A percentile compares a stretch with the other conserved stretches of the same genome.
Evolutionary conservation across 2,113 vertebrate species (phyloP).

Genomic region (Oncorhynchus kisutch): DNA sequence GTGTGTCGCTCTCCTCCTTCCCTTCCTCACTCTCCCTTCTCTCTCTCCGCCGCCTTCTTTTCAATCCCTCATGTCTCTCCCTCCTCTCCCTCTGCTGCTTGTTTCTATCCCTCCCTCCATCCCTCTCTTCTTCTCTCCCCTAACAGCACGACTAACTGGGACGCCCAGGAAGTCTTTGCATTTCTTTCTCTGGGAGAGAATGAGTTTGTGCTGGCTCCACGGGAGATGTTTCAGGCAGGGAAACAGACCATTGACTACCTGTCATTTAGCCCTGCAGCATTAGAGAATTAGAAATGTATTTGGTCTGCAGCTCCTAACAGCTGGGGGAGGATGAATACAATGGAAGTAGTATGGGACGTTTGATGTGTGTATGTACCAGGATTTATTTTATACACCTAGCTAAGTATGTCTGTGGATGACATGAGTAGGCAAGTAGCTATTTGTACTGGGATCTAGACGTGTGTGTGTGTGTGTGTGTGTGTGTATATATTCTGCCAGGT

Average conservation of each 20-base stretch:
- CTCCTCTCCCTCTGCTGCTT: slow-evolving; percentile 53
- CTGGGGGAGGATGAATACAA: background rate
- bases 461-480: background rate
- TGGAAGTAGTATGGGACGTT: background rate
- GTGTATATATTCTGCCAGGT: slow-evolving; percentile 7
- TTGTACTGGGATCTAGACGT: no score
- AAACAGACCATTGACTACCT: slow-evolving; percentile 59
- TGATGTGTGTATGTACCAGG: background rate
- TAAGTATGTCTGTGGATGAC: background rate
- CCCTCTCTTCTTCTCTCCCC: background rate
- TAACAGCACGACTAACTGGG: background rate
- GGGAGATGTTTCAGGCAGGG: slow-evolving; percentile 39
- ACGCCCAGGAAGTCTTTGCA: slow-evolving; percentile 43
- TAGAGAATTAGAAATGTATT: slow-evolving; percentile 58
- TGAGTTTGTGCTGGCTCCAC: slow-evolving; percentile 45
- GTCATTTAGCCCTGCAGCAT: slow-evolving; percentile 58
- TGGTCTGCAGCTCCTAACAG: slow-evolving; percentile 26
- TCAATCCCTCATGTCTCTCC: slow-evolving; percentile 28
- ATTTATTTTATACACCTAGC: background rate
- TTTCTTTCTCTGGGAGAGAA: slow-evolving; percentile 45
- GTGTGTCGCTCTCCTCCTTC: slow-evolving; percentile 52
- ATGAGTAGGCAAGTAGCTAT: no score
- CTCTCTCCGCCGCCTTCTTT: slow-evolving; percentile 20
- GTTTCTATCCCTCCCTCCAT: slow-evolving; percentile 24
- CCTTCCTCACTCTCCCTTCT: background rate